phyloP scores from a whole-genome alignment of 2,888 invertebrate species.

The Dioctria linearis region DNA sequence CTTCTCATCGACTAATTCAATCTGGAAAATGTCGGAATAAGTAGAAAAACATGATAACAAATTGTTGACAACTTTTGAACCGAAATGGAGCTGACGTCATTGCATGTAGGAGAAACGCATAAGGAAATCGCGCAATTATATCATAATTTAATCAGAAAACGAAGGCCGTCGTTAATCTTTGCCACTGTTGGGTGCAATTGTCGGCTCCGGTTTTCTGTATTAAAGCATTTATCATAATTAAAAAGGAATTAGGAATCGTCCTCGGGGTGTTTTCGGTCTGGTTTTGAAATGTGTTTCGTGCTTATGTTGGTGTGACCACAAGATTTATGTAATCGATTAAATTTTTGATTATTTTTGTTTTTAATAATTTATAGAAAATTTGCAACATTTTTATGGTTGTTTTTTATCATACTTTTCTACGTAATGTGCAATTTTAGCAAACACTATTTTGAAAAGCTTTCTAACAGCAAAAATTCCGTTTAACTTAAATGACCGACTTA shows the following conservation, averaged over 20 bases:
- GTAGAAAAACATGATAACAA: constrained; percentile 42
- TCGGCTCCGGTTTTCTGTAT: constrained; percentile 12
- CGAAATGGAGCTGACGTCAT: constrained; percentile 39
- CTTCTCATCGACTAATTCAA: constrained; percentile 55
- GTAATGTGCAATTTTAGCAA: no score
- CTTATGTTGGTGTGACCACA: not conserved
- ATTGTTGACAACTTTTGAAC: constrained; percentile 44
- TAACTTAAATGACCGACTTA: no score
- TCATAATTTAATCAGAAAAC: constrained; percentile 42
- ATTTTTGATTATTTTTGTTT: no score
- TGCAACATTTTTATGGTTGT: no score
- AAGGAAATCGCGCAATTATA: constrained; percentile 36
- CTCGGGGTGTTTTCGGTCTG: no score
- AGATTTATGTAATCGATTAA: not conserved
- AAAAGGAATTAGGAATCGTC: not conserved
- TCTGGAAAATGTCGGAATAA: constrained; percentile 53
- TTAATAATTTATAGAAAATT: no score
- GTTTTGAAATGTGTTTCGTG: not conserved
- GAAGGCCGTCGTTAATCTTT: constrained; percentile 22
- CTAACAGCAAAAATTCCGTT: no score
- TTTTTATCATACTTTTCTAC: no score
- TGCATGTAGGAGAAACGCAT: not conserved
- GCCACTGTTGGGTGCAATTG: constrained; percentile 29
- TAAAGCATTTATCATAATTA: constrained; percentile 41
- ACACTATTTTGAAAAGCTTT: no score